A percentile compares a stretch with the other conserved stretches of the same genome.
These are phyloP conservation scores for Cichladusa arquata DNA, from an alignment of 2,113 vertebrate species.

Conservation along the genomic window DNA sequence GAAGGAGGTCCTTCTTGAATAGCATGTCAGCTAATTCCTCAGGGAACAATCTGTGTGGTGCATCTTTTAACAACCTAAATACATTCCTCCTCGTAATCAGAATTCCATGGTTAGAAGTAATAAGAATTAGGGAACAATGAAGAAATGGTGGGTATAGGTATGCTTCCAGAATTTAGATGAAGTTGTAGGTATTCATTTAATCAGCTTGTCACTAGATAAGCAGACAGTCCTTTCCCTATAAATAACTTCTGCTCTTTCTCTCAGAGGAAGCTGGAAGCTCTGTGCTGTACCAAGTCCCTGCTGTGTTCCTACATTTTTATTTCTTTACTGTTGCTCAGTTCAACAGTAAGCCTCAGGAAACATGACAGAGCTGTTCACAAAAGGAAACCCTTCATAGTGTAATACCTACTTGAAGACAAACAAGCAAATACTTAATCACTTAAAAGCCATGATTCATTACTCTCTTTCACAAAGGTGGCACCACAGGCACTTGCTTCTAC, in stretches of 20 bases:
- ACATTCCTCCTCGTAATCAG: not conserved
- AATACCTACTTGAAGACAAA: not conserved
- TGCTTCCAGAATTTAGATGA: not conserved
- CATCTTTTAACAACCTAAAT: not conserved
- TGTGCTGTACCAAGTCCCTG: not conserved
- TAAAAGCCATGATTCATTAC: not conserved
- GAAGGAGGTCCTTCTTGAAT: not conserved
- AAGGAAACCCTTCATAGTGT: not conserved
- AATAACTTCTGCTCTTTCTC: not conserved
- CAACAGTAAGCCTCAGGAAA: not conserved
- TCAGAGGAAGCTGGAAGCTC: not conserved
- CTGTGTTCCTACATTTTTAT: not conserved
- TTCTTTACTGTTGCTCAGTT: conserved; percentile 15
- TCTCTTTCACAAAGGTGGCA: not conserved
- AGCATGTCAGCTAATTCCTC: not conserved
- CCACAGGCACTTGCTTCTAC: not conserved
- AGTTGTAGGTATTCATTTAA: not conserved
- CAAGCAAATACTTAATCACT: not conserved
- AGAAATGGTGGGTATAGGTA: not conserved
- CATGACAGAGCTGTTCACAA: not conserved
- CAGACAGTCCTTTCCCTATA: not conserved
- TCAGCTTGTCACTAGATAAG: not conserved
- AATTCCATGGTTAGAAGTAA: not conserved
- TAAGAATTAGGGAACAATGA: not conserved
- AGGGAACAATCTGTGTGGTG: not conserved